Base-by-base conservation (phyloP, 1,140 invertebrate species). In the Caligus rogercresseyi region DNA sequence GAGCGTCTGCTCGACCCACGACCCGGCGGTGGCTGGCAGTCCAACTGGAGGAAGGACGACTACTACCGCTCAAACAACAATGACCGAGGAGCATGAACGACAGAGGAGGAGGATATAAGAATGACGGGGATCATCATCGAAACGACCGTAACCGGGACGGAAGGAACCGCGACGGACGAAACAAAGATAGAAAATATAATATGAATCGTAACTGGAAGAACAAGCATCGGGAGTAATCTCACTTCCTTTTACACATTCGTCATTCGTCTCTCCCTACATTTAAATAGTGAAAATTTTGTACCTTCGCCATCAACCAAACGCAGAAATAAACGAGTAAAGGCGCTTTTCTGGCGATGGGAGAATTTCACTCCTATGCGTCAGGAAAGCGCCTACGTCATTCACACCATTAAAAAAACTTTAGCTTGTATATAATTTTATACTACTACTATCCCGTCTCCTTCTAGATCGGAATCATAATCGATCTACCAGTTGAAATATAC, bases 1-100 rank as follows among this genome's bases (percentile, higher is more conserved):
- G 94, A 98, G 72, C 81, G 90, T 55, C 89, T 97, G 65, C 84
- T 88, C 70, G 87, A 92, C 25, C 54, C 72, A 55, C 73, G 74
- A 65, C 69, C 70, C 65, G 67, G 67, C 2, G 57, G 57, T 21
- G 20, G 54, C n/a, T 25, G 24, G 24, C n/a, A 25, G n/a, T 20
- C 19, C 20, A 56, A 56, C 24, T 56, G 54, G 54, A 20, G 54
- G 11, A 25, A 25, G 4, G 24, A 56, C 16, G 54, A 56, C 20
- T 20, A 16, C 14, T 1, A 23, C 3, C n/a, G n/a, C n/a, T n/a
- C n/a, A n/a, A 25, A 25, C 14, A 25, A 15, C 15, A 20, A 25
- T n/a, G 54, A 56, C 2, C 19, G 54, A n/a, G 54, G 54, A 21
- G 54, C 14, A 56, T 56, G 54, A 21, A 21, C 24, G 54, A 25